Conservation (phyloP, 2,113 vertebrate species). For the Condylura cristata region DNA sequence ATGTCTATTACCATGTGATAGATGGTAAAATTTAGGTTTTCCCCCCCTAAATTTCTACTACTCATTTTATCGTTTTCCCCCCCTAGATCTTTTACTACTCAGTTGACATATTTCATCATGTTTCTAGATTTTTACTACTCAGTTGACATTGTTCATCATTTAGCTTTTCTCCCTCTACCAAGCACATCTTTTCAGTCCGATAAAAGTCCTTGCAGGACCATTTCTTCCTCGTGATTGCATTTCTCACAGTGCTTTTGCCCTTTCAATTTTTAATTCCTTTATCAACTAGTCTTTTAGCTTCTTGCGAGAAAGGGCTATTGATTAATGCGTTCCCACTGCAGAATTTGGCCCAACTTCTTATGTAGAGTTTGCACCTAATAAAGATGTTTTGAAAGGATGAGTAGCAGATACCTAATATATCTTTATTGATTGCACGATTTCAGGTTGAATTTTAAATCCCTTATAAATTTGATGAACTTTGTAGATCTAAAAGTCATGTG, state of each 20-base stretch:
- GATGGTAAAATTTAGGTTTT: too few species aligned
- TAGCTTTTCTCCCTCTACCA: neutral
- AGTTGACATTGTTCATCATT: neutral
- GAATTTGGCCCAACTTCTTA: neutral
- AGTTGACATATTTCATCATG: neutral
- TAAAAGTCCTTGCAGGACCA: neutral
- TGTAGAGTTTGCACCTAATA: neutral
- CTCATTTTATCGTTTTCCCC: neutral
- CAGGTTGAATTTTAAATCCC: neutral
- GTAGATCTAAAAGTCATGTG: conserved; percentile 40
- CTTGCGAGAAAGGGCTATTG: neutral
- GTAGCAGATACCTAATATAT: neutral
- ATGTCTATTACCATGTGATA: neutral
- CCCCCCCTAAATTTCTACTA: too few species aligned
- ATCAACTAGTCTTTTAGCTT: neutral
- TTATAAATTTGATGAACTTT: neutral
- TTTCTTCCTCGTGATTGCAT: conserved; percentile 5
- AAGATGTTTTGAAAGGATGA: neutral
- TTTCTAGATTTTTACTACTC: neutral
- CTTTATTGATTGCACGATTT: neutral
- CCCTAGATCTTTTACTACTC: neutral
- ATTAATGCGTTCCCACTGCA: neutral
- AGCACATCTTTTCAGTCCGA: conserved; percentile 11
- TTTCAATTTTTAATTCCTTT: conserved; percentile 1
- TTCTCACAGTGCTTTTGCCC: neutral